Percentiles rank a stretch among this genome's conserved stretches.
Evolutionary conservation across 2,797 vertebrate genomes (phyloP).

Genomic region (Myioborus miniatus): DNA sequence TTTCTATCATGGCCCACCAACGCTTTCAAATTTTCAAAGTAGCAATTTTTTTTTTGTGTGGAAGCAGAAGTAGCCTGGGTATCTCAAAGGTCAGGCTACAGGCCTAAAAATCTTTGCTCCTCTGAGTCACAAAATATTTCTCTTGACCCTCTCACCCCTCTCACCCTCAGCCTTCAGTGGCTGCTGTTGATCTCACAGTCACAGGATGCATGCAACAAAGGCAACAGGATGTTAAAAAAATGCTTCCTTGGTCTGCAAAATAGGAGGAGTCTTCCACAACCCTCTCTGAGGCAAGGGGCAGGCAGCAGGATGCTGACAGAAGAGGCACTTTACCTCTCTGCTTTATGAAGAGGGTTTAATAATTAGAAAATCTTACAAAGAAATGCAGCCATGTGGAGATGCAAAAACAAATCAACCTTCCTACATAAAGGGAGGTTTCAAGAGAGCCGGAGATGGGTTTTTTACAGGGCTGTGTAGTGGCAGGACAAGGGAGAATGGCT

Average conservation of each 20-base stretch:
- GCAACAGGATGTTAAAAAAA: neutral
- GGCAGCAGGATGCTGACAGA: fast-evolving
- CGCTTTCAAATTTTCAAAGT: neutral
- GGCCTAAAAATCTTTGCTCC: neutral
- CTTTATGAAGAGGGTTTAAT: neutral
- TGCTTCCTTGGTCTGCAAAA: neutral
- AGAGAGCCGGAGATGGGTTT: neutral
- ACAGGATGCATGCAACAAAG: fast-evolving
- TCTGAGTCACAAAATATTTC: neutral
- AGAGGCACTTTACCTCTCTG: neutral
- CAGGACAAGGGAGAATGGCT: neutral
- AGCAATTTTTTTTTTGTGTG: neutral
- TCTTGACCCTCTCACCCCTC: neutral
- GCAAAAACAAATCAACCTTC: neutral
- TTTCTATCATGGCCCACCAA: neutral
- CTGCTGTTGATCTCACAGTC: neutral
- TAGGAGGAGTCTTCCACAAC: neutral
- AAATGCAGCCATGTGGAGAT: neutral
- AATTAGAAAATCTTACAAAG: neutral
- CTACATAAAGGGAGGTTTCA: neutral
- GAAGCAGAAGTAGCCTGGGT: neutral
- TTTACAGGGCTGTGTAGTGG: neutral
- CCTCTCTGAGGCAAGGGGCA: neutral
- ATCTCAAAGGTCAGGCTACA: neutral
- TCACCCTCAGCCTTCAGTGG: neutral